A percentile compares a stretch with the other conserved stretches of the same genome.
Evolutionary conservation across 2,888 invertebrate genomes (phyloP).

Genomic region (Napeogenes sylphis): DNA sequence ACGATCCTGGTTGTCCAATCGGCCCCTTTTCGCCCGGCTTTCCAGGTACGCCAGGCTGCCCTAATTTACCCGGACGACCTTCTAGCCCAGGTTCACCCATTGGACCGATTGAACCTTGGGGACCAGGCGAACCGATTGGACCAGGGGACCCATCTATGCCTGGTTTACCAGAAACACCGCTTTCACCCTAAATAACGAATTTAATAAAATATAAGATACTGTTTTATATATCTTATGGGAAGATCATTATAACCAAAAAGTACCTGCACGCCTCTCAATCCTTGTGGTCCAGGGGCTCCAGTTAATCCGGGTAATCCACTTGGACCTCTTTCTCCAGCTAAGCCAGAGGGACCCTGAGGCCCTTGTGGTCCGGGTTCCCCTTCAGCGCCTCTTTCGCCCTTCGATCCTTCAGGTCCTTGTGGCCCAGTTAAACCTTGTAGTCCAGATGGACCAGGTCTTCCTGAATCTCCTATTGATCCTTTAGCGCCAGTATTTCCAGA

Average conservation of each 20-base stretch:
- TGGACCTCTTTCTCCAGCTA: slow-evolving; percentile 81
- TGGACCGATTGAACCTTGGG: slow-evolving; percentile 82
- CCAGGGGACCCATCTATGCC: slow-evolving; percentile 86
- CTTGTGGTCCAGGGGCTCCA: slow-evolving; percentile 81
- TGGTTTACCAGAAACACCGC: slow-evolving; percentile 83
- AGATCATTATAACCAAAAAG: neutral
- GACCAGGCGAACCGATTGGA: slow-evolving; percentile 80
- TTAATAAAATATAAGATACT: slow-evolving; percentile 11
- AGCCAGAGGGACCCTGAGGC: slow-evolving; percentile 82
- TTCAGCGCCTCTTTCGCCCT: slow-evolving; percentile 85
- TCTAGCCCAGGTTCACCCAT: slow-evolving; percentile 78
- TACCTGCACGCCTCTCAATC: slow-evolving; percentile 81
- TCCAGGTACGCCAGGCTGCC: slow-evolving; percentile 84
- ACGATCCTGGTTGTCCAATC: slow-evolving; percentile 79
- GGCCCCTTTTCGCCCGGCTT: slow-evolving; percentile 88
- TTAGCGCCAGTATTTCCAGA: slow-evolving; percentile 83
- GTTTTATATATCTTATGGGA: neutral
- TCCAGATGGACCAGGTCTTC: slow-evolving; percentile 82
- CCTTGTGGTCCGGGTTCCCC: slow-evolving; percentile 84
- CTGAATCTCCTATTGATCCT: slow-evolving; percentile 83
- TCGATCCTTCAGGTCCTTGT: slow-evolving; percentile 83
- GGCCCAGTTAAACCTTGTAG: slow-evolving; percentile 83
- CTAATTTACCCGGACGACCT: slow-evolving; percentile 82
- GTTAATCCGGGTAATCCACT: slow-evolving; percentile 80
- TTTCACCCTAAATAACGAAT: slow-evolving; percentile 78